Percentiles rank a stretch among this genome's conserved stretches.
Evolutionary conservation across 2,797 vertebrate genomes (phyloP).

Genomic region (Odontamblyopus rebecca): DNA sequence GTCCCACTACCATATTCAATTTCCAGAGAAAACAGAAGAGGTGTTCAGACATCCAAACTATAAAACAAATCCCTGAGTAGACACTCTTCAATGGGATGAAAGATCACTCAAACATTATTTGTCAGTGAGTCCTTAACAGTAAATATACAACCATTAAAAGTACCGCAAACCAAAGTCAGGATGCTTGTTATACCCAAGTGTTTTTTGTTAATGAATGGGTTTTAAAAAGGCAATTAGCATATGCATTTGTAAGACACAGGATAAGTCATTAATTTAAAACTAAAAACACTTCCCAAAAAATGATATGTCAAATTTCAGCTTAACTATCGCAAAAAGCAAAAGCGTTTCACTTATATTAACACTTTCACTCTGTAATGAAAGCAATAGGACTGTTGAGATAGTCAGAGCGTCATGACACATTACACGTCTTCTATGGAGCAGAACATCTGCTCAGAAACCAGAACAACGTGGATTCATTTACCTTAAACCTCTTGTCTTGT

Average conservation of each 20-base stretch:
- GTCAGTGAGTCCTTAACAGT: slow-evolving; percentile 23
- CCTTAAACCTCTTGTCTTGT: slow-evolving; percentile 99
- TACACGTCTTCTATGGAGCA: not conserved
- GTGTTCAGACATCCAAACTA: not conserved
- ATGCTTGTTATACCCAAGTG: not conserved
- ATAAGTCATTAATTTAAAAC: not conserved
- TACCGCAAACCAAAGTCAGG: not conserved
- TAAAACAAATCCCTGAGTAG: slow-evolving; percentile 17
- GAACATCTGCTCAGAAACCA: not conserved
- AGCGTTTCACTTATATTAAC: too few species aligned
- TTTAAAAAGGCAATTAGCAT: not conserved
- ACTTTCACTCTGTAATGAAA: too few species aligned
- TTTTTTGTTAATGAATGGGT: not conserved
- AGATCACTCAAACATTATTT: slow-evolving; percentile 37
- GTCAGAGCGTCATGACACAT: not conserved
- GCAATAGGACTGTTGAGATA: not conserved
- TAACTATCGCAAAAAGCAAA: too few species aligned
- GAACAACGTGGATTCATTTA: slow-evolving; percentile 60
- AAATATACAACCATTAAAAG: slow-evolving; percentile 7
- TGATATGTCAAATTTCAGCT: not conserved
- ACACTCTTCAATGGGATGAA: slow-evolving; percentile 35
- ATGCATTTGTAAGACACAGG: too few species aligned
- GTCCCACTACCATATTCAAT: slow-evolving; percentile 1
- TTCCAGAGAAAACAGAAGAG: not conserved
- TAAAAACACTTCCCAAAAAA: not conserved